phyloP scores from a whole-genome alignment of 2,113 vertebrate species.

The Nothoprocta pentlandii region DNA sequence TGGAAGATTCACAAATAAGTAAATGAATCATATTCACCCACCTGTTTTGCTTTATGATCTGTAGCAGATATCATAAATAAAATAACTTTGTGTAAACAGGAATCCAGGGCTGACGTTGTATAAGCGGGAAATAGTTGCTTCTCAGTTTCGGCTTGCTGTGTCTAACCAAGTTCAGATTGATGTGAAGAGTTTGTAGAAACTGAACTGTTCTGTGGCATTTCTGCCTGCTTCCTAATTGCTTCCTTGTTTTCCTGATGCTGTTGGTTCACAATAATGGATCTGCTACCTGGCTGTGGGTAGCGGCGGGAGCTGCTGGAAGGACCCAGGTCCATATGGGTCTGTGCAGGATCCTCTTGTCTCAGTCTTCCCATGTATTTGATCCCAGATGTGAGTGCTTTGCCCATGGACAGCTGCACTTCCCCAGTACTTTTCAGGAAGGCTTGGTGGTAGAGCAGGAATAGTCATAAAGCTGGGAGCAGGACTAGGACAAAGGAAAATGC shows the following conservation, averaged over 20 bases:
- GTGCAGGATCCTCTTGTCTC: accelerated
- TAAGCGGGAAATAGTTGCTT: not conserved
- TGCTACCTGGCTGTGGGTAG: not conserved
- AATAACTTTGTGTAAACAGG: slow-evolving; percentile 42
- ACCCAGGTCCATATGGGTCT: not conserved
- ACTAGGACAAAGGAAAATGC: too few species aligned
- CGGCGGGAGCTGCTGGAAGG: not conserved
- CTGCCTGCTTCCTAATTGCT: not conserved
- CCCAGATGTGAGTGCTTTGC: not conserved
- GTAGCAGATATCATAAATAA: slow-evolving; percentile 34
- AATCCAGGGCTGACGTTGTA: not conserved
- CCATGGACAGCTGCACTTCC: accelerated
- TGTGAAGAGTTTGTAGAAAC: not conserved
- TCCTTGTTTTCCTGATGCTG: not conserved
- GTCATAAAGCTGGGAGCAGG: not conserved
- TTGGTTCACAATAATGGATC: accelerated
- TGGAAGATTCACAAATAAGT: slow-evolving; percentile 33
- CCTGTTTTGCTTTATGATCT: slow-evolving; percentile 40
- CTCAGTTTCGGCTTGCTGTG: not conserved
- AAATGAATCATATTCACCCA: slow-evolving; percentile 50
- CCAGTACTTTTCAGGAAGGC: not conserved
- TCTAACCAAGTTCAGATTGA: not conserved
- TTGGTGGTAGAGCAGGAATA: not conserved
- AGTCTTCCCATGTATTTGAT: not conserved
- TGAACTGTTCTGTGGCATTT: not conserved